phyloP scores from a whole-genome alignment of 1,140 invertebrate genomes.

The Heliconius melpomene region DNA sequence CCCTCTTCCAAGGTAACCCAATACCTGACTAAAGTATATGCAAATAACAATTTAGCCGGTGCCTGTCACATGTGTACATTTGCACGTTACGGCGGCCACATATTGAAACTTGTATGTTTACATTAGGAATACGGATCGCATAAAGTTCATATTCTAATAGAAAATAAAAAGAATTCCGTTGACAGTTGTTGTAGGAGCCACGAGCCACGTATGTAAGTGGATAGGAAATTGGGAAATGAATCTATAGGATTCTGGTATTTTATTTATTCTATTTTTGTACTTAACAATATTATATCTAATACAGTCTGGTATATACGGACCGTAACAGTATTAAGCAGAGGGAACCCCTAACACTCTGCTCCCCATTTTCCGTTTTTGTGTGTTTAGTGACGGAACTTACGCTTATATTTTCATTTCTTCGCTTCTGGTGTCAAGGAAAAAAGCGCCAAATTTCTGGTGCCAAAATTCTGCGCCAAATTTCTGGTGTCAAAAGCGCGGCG shows the following conservation, averaged over 20 bases:
- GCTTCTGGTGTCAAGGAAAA: too few relatives aligned
- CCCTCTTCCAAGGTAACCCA: slow-evolving; percentile 37
- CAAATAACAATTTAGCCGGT: slow-evolving; percentile 39
- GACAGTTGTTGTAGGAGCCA: slow-evolving; percentile 19
- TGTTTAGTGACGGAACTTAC: too few relatives aligned
- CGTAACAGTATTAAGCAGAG: too few relatives aligned
- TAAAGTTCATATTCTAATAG: slow-evolving; percentile 36
- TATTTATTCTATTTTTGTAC: not conserved
- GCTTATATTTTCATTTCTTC: too few relatives aligned
- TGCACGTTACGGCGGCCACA: slow-evolving; percentile 31
- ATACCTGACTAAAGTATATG: slow-evolving; percentile 36
- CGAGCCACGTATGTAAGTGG: not conserved
- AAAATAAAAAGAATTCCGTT: slow-evolving; percentile 27
- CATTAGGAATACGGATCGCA: slow-evolving; percentile 32
- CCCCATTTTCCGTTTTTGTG: too few relatives aligned
- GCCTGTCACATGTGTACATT: slow-evolving; percentile 36
- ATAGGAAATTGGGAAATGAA: slow-evolving; percentile 34
- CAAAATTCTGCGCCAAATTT: too few relatives aligned
- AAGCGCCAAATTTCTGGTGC: too few relatives aligned
- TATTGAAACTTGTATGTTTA: slow-evolving; percentile 37
- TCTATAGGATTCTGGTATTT: not conserved
- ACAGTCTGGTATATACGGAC: too few relatives aligned
- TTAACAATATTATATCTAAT: too few relatives aligned
- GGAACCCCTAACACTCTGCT: too few relatives aligned
- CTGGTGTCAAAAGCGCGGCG: too few relatives aligned